These are phyloP conservation scores for Metacarcinus magister DNA, from an alignment of 2,888 invertebrate species.

Conservation along the genomic window DNA sequence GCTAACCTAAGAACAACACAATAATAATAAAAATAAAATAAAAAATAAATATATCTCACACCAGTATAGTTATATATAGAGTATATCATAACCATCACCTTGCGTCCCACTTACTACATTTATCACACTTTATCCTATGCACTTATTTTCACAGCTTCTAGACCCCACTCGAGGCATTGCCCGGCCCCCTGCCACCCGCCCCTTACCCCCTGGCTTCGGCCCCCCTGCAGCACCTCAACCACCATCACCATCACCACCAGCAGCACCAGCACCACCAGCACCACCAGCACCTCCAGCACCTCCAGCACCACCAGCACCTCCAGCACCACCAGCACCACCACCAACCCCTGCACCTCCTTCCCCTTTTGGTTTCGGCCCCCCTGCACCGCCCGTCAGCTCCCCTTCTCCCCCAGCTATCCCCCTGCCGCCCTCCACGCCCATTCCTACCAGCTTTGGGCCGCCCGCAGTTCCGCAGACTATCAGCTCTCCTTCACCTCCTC, in stretches of 20 bases:
- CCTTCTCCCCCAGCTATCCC: background rate
- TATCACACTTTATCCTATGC: background rate
- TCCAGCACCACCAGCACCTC: background rate
- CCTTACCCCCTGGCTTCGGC: background rate
- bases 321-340: background rate
- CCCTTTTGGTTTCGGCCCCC: background rate
- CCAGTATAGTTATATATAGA: background rate
- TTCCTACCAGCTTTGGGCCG: conserved; percentile 50
- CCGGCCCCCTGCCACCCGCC: background rate
- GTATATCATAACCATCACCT: background rate
- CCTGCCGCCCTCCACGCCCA: background rate
- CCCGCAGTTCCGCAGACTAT: conserved; percentile 71
- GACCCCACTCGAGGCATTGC: background rate
- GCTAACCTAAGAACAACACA: no score
- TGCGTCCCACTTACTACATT: background rate
- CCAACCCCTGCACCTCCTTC: background rate
- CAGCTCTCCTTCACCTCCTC: conserved; percentile 74
- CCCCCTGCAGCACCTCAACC: background rate
- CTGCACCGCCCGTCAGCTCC: conserved; percentile 6
- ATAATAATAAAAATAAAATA: no score
- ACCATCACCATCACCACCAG: background rate
- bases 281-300: background rate
- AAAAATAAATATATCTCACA: no score
- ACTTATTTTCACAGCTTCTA: background rate
- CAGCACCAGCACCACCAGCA: background rate